Evolutionary conservation across 2,113 vertebrate genomes (phyloP), one percentile per base, ranked within the genome.

Genomic region (Hyla sarda): DNA sequence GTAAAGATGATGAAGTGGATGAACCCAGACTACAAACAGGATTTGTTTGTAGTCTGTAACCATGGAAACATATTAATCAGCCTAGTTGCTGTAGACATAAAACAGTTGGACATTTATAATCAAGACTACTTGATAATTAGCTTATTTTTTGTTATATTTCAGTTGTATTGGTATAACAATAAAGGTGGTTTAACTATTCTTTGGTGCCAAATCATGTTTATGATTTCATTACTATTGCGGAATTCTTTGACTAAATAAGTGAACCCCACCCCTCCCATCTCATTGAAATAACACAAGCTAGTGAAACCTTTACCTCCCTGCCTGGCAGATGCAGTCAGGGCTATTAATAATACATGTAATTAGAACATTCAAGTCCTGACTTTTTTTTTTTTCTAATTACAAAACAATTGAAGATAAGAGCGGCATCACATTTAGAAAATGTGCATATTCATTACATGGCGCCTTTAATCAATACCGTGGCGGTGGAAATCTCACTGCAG

Each of bases 311-410:
- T 88, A 88, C 89, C 89, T 82, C 86, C 88, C 84, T 89, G 86
- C 74, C 89, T 9, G 0, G 87, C 85, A 84, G 88, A 83, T 73
- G 88, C 86, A 23, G 83, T 56, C 84, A 50, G 82, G 56, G 88
- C 67, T 84, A 91, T 92, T 92, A 92, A 92, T 92, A 93, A 93
- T 87, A 88, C 84, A 89, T 91, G 88, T 90, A 92, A 92, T 93
- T 91, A 91, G 47, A 54, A 77, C 47, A 54, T 13, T 7, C 84
- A 88, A 89, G 90, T 85, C 91, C 91, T 89, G 74, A 52, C 89
- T 90, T 90, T n/a, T n/a, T n/a, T 90, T 78, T 87, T 90, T 92
- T 91, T 89, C 90, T 91, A 93, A 93, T 93, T 92, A 93, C 81
- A 77, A 91, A 93, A 93, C 91, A 89, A 92, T 91, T 91, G 89